phyloP scores from a whole-genome alignment of 2,888 invertebrate genomes.

The Hirudinaria manillensis region DNA sequence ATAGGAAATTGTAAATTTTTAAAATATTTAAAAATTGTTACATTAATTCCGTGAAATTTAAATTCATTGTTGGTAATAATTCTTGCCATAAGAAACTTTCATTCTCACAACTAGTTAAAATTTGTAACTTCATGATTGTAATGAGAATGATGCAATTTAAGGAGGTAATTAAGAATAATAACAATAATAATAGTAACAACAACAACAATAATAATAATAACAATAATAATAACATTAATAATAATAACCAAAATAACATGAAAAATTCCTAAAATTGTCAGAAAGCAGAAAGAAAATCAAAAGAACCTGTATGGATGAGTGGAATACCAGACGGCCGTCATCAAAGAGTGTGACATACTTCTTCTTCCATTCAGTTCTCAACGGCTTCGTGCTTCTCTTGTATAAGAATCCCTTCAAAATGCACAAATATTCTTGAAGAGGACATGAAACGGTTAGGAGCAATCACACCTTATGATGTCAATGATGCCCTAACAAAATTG shows the following conservation, averaged over 20 bases:
- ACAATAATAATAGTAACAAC: not conserved
- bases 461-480: too few relatives aligned
- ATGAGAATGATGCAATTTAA: too few relatives aligned
- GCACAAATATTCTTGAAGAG: not conserved
- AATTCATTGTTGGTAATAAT: not conserved
- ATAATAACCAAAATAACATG: not conserved
- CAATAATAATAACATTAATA: not conserved
- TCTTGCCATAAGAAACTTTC: too few relatives aligned
- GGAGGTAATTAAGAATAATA: not conserved
- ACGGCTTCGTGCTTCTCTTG: constrained; percentile 74
- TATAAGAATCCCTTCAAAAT: constrained; percentile 74
- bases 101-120: too few relatives aligned
- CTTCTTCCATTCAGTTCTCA: constrained; percentile 98
- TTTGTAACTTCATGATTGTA: too few relatives aligned
- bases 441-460: too few relatives aligned
- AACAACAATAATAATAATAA: constrained; percentile 17
- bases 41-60: not conserved
- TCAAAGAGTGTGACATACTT: constrained; percentile 64
- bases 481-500: too few relatives aligned
- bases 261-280: constrained; percentile 6
- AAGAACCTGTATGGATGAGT: constrained; percentile 82
- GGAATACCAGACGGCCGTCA: constrained; percentile 65
- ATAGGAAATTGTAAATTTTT: not conserved
- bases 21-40: constrained; percentile 30
- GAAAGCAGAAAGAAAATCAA: not conserved